Evolutionary conservation across 2,888 invertebrate species (phyloP).

Genomic region (Alloscopus bannaensis): DNA sequence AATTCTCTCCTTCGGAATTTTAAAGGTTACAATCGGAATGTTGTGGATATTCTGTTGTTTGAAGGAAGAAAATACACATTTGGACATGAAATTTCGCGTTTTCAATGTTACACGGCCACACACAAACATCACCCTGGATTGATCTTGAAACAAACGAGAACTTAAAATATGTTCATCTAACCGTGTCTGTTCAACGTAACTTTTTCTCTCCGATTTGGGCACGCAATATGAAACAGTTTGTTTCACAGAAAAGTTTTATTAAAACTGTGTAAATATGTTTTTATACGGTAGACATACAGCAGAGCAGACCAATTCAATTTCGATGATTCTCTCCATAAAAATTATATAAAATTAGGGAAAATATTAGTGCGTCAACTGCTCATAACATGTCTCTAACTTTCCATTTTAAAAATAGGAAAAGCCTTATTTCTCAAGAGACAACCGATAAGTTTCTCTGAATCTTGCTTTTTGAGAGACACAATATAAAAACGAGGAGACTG

Average conservation of each 20-base stretch:
- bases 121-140: not conserved
- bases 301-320: no score
- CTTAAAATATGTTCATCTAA: no score
- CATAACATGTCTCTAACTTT: not conserved
- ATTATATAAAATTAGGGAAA: not conserved
- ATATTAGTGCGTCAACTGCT: not conserved
- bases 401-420: not conserved
- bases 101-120: slow-evolving; percentile 14
- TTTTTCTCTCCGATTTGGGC: no score
- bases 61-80: slow-evolving; percentile 9
- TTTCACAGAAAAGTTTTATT: not conserved
- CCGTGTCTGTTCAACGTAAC: no score
- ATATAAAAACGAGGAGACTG: no score
- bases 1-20: no score
- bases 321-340: not conserved
- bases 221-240: not conserved
- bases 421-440: slow-evolving; percentile 12
- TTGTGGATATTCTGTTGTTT: not conserved
- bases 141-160: no score
- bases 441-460: not conserved
- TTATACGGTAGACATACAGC: no score
- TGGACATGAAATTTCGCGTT: slow-evolving; percentile 42
- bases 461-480: slow-evolving; percentile 5
- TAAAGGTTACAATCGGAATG: no score
- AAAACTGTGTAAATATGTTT: not conserved